Evolutionary conservation across 2,888 invertebrate species (phyloP), one percentile per base, ranked within the genome.

Genomic region (Caenorhabditis zanzibari): DNA sequence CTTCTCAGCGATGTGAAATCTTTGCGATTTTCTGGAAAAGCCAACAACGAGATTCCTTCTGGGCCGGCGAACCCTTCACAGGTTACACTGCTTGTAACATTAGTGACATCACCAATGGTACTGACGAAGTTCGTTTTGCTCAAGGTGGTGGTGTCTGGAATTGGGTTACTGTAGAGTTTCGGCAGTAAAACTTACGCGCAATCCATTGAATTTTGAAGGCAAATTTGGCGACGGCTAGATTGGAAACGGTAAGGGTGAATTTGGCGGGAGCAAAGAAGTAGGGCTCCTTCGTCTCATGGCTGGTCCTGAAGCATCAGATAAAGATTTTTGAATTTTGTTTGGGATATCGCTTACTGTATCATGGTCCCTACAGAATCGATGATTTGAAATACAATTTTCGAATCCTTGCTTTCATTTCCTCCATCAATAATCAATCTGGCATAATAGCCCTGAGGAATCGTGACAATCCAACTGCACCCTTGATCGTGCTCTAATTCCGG

Each of bases 401-500:
- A 49, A 14, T 47, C 68, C 47, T 14, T 49, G 14, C 44, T 49
- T 12, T 19, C 32, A 0, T 22, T 32, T 22, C 35, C 38, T 59
- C 75, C 68, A 35, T 14, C 32, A 28, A 76, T 58, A 2, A 58
- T 49, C 47, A 76, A 49, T 47, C 66, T 76, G 19, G 66, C 75
- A 32, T 68, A 76, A 47, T 59, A 59, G n/a, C 75, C 75, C 32
- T 59, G 47, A 2, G 75, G 75, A 19, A 76, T 47, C 10, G 68
- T 76, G 12, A 76, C 68, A 12, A 49, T 16, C 75, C 75, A 76
- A 59, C 75, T 76, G 47, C 75, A 76, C 0, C 47, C 24, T 9
- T 58, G 58, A 2, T 10, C 68, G 3, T 26, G 14, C 6, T 35
- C 32, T 49, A 76, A 28, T n/a, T 58, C 12, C 2, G 75, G 75